These are phyloP conservation scores for Beris chalybata DNA, from an alignment of 2,888 invertebrate species.

Conservation along the genomic window DNA sequence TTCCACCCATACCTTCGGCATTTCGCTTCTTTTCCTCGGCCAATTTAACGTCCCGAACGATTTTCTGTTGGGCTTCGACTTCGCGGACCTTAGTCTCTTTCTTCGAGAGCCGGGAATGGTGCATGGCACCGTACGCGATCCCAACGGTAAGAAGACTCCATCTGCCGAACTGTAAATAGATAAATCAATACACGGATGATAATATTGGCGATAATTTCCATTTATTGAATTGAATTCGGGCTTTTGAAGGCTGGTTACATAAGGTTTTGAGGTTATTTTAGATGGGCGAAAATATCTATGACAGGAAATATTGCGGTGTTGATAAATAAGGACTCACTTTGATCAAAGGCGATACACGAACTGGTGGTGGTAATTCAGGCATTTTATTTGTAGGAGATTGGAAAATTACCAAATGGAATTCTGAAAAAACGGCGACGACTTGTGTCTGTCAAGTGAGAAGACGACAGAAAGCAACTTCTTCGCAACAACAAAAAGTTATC, in stretches of 20 bases:
- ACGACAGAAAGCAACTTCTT: no score
- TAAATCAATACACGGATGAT: background rate
- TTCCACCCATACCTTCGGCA: slow-evolving; percentile 58
- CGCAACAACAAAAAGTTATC: no score
- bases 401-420: background rate
- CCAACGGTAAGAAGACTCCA: slow-evolving; percentile 78
- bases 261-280: slow-evolving; percentile 26
- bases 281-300: background rate
- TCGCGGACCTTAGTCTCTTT: slow-evolving; percentile 68
- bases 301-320: background rate
- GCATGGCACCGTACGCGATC: slow-evolving; percentile 73
- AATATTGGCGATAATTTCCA: background rate
- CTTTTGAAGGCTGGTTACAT: slow-evolving; percentile 24
- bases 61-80: slow-evolving; percentile 69
- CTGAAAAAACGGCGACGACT: no score
- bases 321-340: slow-evolving; percentile 61
- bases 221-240: background rate
- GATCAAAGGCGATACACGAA: slow-evolving; percentile 79
- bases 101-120: slow-evolving; percentile 69
- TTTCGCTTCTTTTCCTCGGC: slow-evolving; percentile 71
- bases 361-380: slow-evolving; percentile 63
- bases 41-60: slow-evolving; percentile 69
- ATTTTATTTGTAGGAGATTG: slow-evolving; percentile 25
- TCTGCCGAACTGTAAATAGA: slow-evolving; percentile 67
- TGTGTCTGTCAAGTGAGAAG: no score